Evolutionary conservation across 2,888 invertebrate species (phyloP), one percentile per base, ranked within the genome.

Genomic region (Erebia ligea): DNA sequence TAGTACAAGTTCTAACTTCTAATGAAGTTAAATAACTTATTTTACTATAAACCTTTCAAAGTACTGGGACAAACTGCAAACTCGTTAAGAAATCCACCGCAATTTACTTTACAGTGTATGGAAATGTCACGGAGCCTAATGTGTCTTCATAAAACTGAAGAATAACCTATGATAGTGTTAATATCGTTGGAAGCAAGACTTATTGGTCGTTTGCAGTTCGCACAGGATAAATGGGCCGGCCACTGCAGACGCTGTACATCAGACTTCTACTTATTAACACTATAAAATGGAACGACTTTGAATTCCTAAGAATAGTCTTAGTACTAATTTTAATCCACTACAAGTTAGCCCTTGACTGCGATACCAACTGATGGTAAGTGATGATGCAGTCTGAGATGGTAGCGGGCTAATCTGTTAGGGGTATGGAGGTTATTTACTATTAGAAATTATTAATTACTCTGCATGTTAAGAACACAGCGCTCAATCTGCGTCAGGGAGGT

Each of bases 151-250:
- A 91, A 91, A 91, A 86, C 86, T 85, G 81, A 86, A 87, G 90
- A 90, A 89, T 91, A 91, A 92, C 90, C 89, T 91, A 91, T 91
- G 91, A 92, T 92, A 91, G 92, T 92, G 92, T 92, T 92, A 92
- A 92, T 92, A 92, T 91, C 89, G 88, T 88, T 83, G 89, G 86
- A 88, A 91, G 91, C 88, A 91, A 91, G 92, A 92, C 86, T 91
- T 92, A 92, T 92, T 90, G 92, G 90, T 86, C 91, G 91, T 92
- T 92, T 90, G 90, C 90, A 84, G 90, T 86, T 91, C 85, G 86
- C 83, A 83, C 84, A 82, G 86, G 90, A 91, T 91, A 87, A 86
- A 92, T 90, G 91, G 88, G 45, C 34, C 48, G 67, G 71, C 19
- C 62, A 45, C 40, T 67, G 65, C 68, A 69, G 66, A 73, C 73